Conservation (phyloP, 2,797 vertebrate genomes). For the Muscicapa comitata region DNA sequence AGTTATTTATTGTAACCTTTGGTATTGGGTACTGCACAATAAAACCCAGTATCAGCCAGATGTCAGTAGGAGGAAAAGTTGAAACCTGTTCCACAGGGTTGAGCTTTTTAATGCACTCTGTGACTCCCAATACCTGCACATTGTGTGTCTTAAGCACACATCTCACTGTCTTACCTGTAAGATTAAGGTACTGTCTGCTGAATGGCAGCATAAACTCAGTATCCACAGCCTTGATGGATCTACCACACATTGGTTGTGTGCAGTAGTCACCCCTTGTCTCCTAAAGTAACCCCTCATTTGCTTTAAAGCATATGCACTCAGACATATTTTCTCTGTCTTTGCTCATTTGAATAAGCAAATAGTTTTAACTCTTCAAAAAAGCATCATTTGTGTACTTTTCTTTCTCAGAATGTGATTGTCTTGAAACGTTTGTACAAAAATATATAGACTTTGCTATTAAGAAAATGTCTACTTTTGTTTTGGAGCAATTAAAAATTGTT, state of each 20-base stretch:
- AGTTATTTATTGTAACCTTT: background rate
- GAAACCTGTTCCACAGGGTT: background rate
- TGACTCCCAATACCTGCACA: background rate
- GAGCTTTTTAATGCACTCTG: background rate
- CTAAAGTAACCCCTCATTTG: background rate
- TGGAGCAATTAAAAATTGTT: background rate
- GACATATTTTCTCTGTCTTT: background rate
- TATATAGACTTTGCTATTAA: background rate
- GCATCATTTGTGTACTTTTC: background rate
- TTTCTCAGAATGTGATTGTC: background rate
- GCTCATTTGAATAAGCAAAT: background rate
- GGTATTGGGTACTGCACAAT: accelerated
- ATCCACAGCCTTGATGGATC: background rate
- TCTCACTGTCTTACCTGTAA: background rate
- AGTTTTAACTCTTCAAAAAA: background rate
- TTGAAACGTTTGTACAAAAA: background rate
- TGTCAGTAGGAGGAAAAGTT: background rate
- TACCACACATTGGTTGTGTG: background rate
- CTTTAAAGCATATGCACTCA: background rate
- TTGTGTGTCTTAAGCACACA: background rate
- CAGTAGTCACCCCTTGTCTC: background rate
- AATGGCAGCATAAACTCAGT: background rate
- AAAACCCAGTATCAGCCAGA: background rate
- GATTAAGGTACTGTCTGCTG: background rate
- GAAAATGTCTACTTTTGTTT: background rate